Percentiles rank a stretch among this genome's conserved stretches.
Conservation (phyloP, 2,113 vertebrate species). For the Alosa alosa region DNA sequence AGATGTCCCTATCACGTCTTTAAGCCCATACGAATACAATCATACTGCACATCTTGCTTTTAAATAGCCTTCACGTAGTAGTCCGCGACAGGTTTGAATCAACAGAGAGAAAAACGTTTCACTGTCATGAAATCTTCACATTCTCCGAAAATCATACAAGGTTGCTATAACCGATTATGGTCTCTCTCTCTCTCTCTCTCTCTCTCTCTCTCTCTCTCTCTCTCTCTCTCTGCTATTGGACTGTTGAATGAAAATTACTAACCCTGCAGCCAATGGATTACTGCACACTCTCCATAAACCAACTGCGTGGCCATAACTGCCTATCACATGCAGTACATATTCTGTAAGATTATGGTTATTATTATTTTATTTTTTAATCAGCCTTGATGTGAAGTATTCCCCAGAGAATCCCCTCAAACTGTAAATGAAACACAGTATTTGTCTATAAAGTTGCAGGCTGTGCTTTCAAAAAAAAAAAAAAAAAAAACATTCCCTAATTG, state of each 20-base stretch:
- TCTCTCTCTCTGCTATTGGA: conserved; percentile 91
- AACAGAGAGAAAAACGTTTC: conserved; percentile 1
- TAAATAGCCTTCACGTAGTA: neutral
- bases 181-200: conserved; percentile 51
- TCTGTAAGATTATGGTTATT: neutral
- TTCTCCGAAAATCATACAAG: conserved; percentile 13
- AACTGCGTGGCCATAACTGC: conserved; percentile 14
- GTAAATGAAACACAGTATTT: neutral
- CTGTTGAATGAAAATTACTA: conserved; percentile 77
- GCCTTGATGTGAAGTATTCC: neutral
- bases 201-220: conserved; percentile 48
- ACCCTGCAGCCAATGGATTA: conserved; percentile 82
- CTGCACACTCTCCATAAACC: conserved; percentile 69
- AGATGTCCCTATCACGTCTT: conserved; percentile 8
- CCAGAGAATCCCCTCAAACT: neutral
- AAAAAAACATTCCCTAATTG: neutral
- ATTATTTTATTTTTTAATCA: neutral
- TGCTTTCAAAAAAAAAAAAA: neutral
- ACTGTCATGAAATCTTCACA: conserved; percentile 11
- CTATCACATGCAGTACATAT: conserved; percentile 29
- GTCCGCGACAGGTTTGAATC: neutral
- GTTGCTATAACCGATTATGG: conserved; percentile 43
- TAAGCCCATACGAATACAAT: neutral
- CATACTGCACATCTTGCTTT: neutral
- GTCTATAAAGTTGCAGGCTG: neutral